Conservation (phyloP, 2,888 invertebrate genomes). For the Candidula unifasciata region DNA sequence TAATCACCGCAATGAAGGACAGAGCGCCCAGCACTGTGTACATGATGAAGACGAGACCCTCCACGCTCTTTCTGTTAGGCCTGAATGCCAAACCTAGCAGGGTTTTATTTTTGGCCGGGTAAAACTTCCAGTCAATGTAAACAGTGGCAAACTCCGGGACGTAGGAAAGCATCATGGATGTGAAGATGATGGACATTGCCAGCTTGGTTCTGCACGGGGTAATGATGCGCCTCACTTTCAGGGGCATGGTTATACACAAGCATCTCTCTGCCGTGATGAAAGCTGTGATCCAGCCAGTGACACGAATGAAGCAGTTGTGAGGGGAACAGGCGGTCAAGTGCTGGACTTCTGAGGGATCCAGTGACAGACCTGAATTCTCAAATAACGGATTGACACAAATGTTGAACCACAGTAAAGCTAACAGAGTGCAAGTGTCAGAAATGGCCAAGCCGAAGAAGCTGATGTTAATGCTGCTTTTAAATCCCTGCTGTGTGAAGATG, state of each 20-base stretch:
- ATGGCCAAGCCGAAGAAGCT: conserved; percentile 15
- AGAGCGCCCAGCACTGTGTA: background rate
- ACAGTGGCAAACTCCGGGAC: conserved; percentile 11
- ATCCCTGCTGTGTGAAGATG: conserved; percentile 9
- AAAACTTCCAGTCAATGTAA: conserved; percentile 40
- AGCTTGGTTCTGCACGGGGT: background rate
- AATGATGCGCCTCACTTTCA: conserved; percentile 16
- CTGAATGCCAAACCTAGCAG: background rate
- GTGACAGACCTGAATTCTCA: background rate
- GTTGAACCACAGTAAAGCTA: conserved; percentile 18
- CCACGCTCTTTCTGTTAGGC: background rate
- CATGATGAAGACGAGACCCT: background rate
- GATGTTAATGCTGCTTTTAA: conserved; percentile 8
- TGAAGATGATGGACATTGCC: background rate
- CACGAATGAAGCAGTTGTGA: conserved; percentile 15
- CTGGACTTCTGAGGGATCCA: conserved; percentile 16
- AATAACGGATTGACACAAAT: conserved; percentile 33
- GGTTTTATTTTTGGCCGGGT: conserved; percentile 23
- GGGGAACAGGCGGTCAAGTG: conserved; percentile 13
- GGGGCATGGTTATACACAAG: conserved; percentile 18
- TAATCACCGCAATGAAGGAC: conserved; percentile 9
- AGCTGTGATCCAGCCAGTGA: conserved; percentile 31
- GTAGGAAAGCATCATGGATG: background rate
- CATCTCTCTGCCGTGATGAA: conserved; percentile 34
- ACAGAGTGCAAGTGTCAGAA: background rate